Conservation (phyloP, 2,113 vertebrate genomes). For the Campylorhamphus procurvoides region DNA sequence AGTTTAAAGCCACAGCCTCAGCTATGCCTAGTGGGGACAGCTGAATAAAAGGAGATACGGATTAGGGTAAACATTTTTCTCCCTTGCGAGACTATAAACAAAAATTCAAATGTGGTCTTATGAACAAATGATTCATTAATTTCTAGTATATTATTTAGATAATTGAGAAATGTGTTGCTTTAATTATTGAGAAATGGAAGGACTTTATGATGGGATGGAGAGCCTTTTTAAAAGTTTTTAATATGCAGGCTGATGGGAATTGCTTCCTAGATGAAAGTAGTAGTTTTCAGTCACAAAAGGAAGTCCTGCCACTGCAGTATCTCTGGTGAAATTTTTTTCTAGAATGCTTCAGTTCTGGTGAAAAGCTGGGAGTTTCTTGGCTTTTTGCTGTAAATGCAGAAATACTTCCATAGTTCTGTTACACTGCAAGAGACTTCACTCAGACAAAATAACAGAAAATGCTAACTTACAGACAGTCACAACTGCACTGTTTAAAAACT, state of each 20-base stretch:
- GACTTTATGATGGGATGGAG: not conserved
- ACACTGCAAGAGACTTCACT: not conserved
- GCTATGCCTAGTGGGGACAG: not conserved
- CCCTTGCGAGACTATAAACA: constrained; percentile 49
- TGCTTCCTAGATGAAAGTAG: not conserved
- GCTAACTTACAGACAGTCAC: not conserved
- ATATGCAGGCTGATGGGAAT: not conserved
- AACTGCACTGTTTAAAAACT: constrained; percentile 5
- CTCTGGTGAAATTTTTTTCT: not conserved
- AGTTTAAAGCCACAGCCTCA: not conserved
- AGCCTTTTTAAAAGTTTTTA: not conserved
- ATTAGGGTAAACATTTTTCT: constrained; percentile 38
- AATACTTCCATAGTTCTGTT: not conserved
- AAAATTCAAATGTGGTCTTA: constrained; percentile 43
- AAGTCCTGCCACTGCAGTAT: not conserved
- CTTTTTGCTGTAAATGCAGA: not conserved
- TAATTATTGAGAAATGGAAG: constrained; percentile 33
- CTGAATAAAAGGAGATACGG: not conserved
- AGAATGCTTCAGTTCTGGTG: not conserved
- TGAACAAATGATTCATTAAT: constrained; percentile 68
- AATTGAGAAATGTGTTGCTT: constrained; percentile 46
- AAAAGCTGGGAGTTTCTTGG: not conserved
- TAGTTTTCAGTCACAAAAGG: not conserved
- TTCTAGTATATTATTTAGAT: constrained; percentile 63
- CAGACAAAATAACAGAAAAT: not conserved